Conservation (phyloP, 2,797 vertebrate species). For the Halcyon leucocephala region DNA sequence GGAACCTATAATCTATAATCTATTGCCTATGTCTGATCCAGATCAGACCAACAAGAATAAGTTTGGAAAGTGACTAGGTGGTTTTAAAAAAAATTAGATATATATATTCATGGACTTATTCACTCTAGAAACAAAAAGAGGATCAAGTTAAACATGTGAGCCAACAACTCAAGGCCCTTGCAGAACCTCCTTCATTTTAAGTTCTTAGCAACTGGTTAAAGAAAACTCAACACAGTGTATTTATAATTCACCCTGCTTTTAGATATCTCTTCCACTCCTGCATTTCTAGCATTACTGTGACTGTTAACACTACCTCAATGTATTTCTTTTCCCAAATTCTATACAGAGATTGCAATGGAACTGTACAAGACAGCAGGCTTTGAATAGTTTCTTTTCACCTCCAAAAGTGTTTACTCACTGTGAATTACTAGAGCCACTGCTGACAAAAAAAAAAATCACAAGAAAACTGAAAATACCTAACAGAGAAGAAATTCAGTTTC, state of each 20-base stretch:
- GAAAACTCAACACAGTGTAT: background rate
- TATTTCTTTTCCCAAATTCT: background rate
- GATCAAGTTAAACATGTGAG: background rate
- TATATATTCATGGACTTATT: background rate
- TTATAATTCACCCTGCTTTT: background rate
- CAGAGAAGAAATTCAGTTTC: background rate
- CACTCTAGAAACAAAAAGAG: background rate
- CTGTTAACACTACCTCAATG: background rate
- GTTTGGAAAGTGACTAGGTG: background rate
- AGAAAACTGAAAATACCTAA: background rate
- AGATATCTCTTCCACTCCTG: background rate
- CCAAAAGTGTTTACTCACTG: background rate
- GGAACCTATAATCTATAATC: too few species aligned
- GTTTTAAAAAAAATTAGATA: background rate
- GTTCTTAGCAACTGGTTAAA: background rate
- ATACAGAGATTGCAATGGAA: background rate
- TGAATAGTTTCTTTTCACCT: background rate
- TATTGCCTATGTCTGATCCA: too few species aligned
- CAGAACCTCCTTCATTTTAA: background rate
- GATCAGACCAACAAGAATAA: background rate
- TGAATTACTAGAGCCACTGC: background rate
- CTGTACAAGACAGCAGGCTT: background rate
- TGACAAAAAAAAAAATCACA: background rate
- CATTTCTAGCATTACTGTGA: background rate
- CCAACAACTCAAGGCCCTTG: background rate